These are phyloP conservation scores for Mesocricetus auratus DNA, from an alignment of 2,113 vertebrate species.

Conservation along the genomic window DNA sequence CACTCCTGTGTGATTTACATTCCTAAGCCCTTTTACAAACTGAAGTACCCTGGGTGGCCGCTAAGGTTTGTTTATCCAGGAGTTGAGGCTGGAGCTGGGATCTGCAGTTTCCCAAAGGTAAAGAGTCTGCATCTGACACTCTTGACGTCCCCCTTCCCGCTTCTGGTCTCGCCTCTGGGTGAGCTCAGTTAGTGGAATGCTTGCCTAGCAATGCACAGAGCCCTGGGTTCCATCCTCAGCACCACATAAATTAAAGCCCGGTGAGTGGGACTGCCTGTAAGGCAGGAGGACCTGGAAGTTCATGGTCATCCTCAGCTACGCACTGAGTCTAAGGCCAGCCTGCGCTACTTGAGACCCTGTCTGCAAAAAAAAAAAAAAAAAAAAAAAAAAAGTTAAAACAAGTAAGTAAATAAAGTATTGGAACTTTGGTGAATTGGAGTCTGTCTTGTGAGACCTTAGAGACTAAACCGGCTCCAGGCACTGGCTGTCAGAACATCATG, in stretches of 20 bases:
- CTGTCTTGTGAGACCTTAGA: background rate
- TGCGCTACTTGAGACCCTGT: background rate
- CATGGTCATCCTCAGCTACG: background rate
- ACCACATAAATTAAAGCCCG: background rate
- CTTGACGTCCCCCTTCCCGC: background rate
- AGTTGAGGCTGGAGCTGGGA: slow-evolving; percentile 54
- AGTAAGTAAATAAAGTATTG: background rate
- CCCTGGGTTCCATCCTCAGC: background rate
- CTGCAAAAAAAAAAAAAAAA: background rate
- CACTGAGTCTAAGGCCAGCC: background rate
- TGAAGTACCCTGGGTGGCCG: slow-evolving; percentile 83
- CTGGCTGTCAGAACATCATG: slow-evolving; percentile 12
- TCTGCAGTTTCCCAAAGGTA: slow-evolving; percentile 66
- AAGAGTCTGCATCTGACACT: background rate
- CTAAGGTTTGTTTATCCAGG: slow-evolving; percentile 85
- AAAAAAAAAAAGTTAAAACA: background rate
- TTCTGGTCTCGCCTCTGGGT: background rate
- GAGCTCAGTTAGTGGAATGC: background rate
- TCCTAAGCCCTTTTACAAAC: slow-evolving; percentile 85
- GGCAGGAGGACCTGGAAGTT: background rate
- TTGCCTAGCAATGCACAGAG: background rate
- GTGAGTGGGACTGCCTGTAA: background rate
- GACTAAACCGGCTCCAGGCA: background rate
- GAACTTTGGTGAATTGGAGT: background rate
- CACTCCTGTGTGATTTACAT: slow-evolving; percentile 88